Percentiles rank a stretch among this genome's conserved stretches.
Evolutionary conservation across 2,113 vertebrate species (phyloP).

Genomic region (Tetraodon nigroviridis): DNA sequence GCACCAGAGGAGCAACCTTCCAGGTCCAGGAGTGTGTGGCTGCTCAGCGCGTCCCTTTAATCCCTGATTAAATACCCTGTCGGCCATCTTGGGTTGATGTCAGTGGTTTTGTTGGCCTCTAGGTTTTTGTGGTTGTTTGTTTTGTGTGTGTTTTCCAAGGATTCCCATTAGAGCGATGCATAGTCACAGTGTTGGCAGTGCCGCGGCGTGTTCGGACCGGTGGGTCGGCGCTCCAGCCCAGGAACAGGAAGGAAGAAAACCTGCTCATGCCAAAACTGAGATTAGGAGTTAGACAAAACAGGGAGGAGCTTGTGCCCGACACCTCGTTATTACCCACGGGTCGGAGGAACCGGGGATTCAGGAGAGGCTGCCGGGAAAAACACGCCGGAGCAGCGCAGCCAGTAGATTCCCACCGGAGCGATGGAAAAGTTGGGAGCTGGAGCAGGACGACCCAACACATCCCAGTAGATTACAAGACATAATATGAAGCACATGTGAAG

Average conservation of each 20-base stretch:
- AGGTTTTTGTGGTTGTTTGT: too few relatives aligned
- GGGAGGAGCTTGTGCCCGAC: constrained; percentile 8
- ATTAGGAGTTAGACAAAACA: constrained; percentile 58
- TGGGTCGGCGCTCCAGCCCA: not conserved
- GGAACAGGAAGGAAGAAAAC: constrained; percentile 40
- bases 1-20: constrained; percentile 15
- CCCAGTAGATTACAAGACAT: not conserved
- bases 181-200: too few relatives aligned
- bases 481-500: not conserved
- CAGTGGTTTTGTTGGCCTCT: too few relatives aligned
- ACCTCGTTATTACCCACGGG: constrained; percentile 36
- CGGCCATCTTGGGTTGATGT: too few relatives aligned
- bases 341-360: constrained; percentile 28
- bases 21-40: too few relatives aligned
- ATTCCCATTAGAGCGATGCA: too few relatives aligned
- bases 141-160: too few relatives aligned
- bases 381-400: constrained; percentile 3
- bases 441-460: not conserved
- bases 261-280: constrained; percentile 40
- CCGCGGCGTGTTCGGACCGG: not conserved
- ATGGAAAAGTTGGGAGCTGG: not conserved
- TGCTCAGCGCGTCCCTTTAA: too few relatives aligned
- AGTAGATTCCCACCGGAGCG: not conserved
- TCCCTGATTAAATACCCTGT: too few relatives aligned
- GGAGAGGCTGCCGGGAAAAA: constrained; percentile 38